Percentiles rank a stretch among this genome's conserved stretches.
Conservation (phyloP, 2,113 vertebrate genomes). For the Melanerpes aurifrons region DNA sequence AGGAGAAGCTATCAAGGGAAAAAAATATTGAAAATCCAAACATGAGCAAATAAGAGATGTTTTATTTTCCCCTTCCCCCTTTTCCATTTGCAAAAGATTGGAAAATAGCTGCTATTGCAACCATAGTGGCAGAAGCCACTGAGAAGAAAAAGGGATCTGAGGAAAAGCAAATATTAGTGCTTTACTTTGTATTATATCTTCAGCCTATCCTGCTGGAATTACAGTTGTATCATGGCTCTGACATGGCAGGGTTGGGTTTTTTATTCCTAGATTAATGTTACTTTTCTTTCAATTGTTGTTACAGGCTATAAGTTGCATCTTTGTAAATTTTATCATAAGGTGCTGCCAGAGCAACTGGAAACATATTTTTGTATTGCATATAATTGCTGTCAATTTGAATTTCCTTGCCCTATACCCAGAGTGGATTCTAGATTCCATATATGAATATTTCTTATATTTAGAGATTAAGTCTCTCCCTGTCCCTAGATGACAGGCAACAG, state of each 20-base stretch:
- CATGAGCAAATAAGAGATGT: constrained; percentile 34
- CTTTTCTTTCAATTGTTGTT: constrained; percentile 30
- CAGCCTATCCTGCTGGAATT: constrained; percentile 29
- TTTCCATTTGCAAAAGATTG: constrained; percentile 56
- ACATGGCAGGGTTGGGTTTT: background rate
- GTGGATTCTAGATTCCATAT: background rate
- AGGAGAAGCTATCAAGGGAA: constrained; percentile 63
- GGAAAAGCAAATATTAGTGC: constrained; percentile 28
- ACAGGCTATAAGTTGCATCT: background rate
- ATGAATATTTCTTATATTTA: background rate
- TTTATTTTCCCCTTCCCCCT: constrained; percentile 45
- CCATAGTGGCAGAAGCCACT: background rate
- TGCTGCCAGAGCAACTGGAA: background rate
- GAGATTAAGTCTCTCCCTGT: background rate
- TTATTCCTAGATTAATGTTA: background rate
- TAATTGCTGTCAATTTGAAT: background rate
- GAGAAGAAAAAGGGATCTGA: constrained; percentile 28
- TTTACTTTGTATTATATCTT: constrained; percentile 30
- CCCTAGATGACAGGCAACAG: background rate
- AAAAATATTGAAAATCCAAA: constrained; percentile 61
- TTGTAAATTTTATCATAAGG: background rate
- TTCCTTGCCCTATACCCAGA: background rate
- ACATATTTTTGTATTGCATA: background rate
- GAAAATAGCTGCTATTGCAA: constrained; percentile 50
- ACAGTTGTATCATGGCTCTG: background rate